A percentile compares a stretch with the other conserved stretches of the same genome.
Conservation (phyloP, 2,797 vertebrate genomes). For the Oreonectes daqikongensis region DNA sequence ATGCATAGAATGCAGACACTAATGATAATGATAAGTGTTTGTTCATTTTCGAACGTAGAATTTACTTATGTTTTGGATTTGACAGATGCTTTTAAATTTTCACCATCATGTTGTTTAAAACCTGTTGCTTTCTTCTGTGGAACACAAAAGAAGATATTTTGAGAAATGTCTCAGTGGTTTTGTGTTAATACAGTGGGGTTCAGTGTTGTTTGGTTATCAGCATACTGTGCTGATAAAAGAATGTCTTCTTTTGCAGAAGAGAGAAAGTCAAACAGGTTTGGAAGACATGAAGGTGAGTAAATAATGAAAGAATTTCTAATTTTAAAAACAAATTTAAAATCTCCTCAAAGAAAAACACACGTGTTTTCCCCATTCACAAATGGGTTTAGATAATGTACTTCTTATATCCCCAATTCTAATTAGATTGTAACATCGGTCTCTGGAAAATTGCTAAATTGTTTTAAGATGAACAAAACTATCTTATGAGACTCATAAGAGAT, state of each 20-base stretch:
- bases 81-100: not conserved
- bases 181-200: too few relatives aligned
- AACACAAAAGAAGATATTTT: too few relatives aligned
- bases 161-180: too few relatives aligned
- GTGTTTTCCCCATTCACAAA: not conserved
- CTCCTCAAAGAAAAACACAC: too few relatives aligned
- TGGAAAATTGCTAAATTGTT: not conserved
- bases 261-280: too few relatives aligned
- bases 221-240: too few relatives aligned
- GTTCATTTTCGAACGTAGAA: not conserved
- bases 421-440: not conserved
- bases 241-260: too few relatives aligned
- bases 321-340: too few relatives aligned
- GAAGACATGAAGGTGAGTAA: too few relatives aligned
- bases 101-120: too few relatives aligned
- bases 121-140: too few relatives aligned
- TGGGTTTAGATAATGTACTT: constrained; percentile 6
- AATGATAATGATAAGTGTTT: not conserved
- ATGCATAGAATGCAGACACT: constrained; percentile 26
- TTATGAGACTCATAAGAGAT: not conserved
- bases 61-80: not conserved
- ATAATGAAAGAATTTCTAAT: not conserved
- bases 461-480: constrained; percentile 6
- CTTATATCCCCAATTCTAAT: constrained; percentile 21
- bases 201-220: too few relatives aligned